Evolutionary conservation across 2,113 vertebrate species (phyloP), one percentile per base, ranked within the genome.

Genomic region (Zeus faber): DNA sequence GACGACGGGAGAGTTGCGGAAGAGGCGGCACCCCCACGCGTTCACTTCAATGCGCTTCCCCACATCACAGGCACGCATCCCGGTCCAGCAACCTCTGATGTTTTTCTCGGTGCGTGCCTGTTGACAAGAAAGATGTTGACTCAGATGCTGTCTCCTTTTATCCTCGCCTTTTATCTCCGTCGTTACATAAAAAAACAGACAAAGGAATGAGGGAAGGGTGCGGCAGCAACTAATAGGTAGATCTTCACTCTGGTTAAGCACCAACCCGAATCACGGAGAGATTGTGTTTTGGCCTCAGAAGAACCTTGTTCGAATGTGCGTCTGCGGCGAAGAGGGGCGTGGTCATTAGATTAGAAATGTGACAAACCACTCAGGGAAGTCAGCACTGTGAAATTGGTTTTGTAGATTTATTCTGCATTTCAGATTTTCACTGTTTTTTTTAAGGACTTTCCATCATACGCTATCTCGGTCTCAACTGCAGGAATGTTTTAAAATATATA

Each of bases 321-420:
- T 70, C 63, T 74, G 69, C 50, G 27, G 4, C 27, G 4, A 7
- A 5, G 39, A 54, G 50, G 58, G 40, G 46, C 49, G 49, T 74
- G 68, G 66, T 74, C 74, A 74, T 64, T 62, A 62, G 67, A 81
- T 81, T 77, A 65, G 55, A 77, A 71, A 82, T 66, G 49, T 54
- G 74, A 70, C 58, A 57, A 65, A 79, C 25, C 27, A 21, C 27
- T 31, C 16, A 14, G 48, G 48, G 14, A 21, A 50, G 9, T 68
- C 69, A 49, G 58, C 40, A 62, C 58, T 82, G 67, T 81, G 77
- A 84, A 86, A 84, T 74, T 61, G 66, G 9, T 81, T 83, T 82
- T 65, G 18, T 58, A 62, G 68, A 67, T 82, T 80, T 72, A 50
- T 46, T 43, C 67, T 59, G 58, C 54, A 76, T 37, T 37, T 13